Percentiles rank a stretch among this genome's conserved stretches.
These are phyloP conservation scores for Colinus virginianus DNA, from an alignment of 2,113 vertebrate genomes.

Conservation along the genomic window DNA sequence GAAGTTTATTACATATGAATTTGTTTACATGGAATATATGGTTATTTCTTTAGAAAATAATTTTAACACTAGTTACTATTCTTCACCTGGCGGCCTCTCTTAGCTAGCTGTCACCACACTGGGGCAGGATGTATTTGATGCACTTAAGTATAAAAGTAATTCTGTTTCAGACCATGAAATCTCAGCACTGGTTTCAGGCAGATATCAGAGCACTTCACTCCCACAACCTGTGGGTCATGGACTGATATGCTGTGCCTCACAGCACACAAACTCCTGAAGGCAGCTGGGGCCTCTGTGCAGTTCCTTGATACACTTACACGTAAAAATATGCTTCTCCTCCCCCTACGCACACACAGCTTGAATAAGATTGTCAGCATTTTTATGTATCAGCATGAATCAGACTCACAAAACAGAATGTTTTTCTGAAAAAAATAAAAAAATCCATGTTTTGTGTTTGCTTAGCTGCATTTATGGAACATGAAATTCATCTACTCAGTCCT, in stretches of 20 bases:
- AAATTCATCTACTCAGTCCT: neutral
- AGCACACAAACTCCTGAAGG: neutral
- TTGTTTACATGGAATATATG: neutral
- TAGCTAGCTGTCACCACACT: neutral
- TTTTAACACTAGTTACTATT: neutral
- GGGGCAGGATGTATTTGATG: neutral
- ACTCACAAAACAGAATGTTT: neutral
- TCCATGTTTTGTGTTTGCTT: neutral
- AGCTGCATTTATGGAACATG: neutral
- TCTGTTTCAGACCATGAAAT: neutral
- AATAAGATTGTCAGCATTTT: neutral
- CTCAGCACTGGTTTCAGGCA: neutral
- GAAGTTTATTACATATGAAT: neutral
- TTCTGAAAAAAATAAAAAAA: slow-evolving; percentile 2
- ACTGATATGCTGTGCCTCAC: neutral
- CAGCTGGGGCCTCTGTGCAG: neutral
- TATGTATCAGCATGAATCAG: neutral
- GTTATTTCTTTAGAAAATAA: neutral
- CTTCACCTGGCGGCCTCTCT: neutral
- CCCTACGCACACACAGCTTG: no score
- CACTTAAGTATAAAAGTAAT: neutral
- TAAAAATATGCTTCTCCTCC: neutral
- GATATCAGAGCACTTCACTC: neutral
- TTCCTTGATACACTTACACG: neutral
- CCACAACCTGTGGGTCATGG: neutral